Evolutionary conservation across 2,113 vertebrate genomes (phyloP).

Genomic region (Xiphophorus hellerii): DNA sequence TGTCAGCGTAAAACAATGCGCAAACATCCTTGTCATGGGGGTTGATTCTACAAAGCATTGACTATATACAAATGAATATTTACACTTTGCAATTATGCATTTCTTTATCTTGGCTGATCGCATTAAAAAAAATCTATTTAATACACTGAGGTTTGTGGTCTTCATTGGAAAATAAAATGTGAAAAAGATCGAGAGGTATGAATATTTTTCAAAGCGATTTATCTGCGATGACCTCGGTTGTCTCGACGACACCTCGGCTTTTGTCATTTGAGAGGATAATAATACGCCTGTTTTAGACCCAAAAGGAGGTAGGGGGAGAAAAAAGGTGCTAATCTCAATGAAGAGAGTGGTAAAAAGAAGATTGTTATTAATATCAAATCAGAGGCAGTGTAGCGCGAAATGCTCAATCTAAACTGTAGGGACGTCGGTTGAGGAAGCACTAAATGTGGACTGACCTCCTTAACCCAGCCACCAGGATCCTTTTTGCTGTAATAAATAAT

Average conservation of each 20-base stretch:
- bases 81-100: neutral
- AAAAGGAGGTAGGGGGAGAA: slow-evolving; percentile 54
- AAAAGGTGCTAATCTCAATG: slow-evolving; percentile 73
- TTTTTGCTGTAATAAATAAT: slow-evolving; percentile 81
- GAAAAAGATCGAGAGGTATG: too few relatives aligned
- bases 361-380: slow-evolving; percentile 86
- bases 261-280: slow-evolving; percentile 47
- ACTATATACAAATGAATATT: neutral
- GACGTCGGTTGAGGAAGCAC: slow-evolving; percentile 61
- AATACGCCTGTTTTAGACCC: slow-evolving; percentile 32
- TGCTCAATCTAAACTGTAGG: slow-evolving; percentile 79
- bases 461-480: slow-evolving; percentile 72
- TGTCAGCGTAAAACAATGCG: slow-evolving; percentile 34
- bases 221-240: slow-evolving; percentile 2
- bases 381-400: slow-evolving; percentile 83
- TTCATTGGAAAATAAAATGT: too few relatives aligned
- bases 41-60: neutral
- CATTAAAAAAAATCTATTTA: neutral
- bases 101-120: neutral
- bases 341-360: slow-evolving; percentile 72
- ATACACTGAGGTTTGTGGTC: neutral
- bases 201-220: too few relatives aligned
- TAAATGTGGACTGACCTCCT: slow-evolving; percentile 82
- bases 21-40: neutral
- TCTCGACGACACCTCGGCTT: slow-evolving; percentile 47